Percentiles rank a stretch among this genome's conserved stretches.
Evolutionary conservation across 2,797 vertebrate genomes (phyloP).

Genomic region (Halcyon leucocephala): DNA sequence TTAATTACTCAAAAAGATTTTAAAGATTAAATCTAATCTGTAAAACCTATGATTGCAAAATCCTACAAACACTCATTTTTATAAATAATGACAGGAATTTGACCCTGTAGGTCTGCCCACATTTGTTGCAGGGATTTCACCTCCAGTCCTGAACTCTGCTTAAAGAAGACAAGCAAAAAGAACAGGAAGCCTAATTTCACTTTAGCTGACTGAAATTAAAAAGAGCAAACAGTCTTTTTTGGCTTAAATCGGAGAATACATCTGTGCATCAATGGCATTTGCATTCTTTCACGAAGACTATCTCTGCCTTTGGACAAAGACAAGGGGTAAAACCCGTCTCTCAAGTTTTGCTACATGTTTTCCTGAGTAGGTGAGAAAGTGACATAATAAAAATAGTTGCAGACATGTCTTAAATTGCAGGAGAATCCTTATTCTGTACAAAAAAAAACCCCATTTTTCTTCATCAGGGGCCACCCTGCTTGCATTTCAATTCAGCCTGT

Average conservation of each 20-base stretch:
- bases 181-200: conserved; percentile 1
- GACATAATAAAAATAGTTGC: background rate
- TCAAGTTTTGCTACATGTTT: background rate
- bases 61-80: background rate
- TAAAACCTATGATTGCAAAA: background rate
- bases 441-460: background rate
- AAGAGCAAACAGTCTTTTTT: background rate
- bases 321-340: background rate
- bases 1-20: background rate
- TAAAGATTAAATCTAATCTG: background rate
- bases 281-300: background rate
- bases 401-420: background rate
- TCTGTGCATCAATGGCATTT: background rate
- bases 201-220: background rate
- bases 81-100: background rate
- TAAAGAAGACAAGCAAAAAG: background rate
- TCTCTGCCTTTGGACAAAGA: background rate
- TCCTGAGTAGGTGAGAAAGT: background rate
- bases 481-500: background rate
- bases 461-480: background rate
- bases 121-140: background rate
- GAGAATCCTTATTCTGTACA: background rate
- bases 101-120: background rate
- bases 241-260: background rate
- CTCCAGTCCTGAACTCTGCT: background rate